phyloP scores from a whole-genome alignment of 1,140 invertebrate species.

The Drosophila parabipectinata region DNA sequence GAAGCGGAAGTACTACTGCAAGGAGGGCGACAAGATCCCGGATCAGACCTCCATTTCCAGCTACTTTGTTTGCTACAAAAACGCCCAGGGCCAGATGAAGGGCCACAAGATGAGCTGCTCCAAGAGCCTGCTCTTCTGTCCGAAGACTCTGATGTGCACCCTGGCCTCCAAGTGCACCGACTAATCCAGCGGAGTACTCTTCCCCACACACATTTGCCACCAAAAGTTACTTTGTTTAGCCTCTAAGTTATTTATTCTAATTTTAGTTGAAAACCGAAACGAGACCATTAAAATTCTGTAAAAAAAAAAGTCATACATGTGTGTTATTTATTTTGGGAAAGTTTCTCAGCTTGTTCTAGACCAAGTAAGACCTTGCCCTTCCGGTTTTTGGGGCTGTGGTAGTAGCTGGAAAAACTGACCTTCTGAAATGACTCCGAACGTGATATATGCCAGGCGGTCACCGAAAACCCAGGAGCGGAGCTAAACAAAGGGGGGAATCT shows the following conservation, averaged over 20 bases:
- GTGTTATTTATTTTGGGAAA: slow-evolving; percentile 39
- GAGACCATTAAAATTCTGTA: slow-evolving; percentile 40
- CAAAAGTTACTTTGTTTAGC: slow-evolving; percentile 39
- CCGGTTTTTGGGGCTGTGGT: slow-evolving; percentile 27
- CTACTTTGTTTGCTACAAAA: slow-evolving; percentile 83
- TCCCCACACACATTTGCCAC: slow-evolving; percentile 57
- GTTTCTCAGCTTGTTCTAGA: slow-evolving; percentile 49
- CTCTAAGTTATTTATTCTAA: slow-evolving; percentile 75
- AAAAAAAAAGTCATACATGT: slow-evolving; percentile 22
- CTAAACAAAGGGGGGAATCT: too few relatives aligned
- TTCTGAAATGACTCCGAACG: slow-evolving; percentile 35
- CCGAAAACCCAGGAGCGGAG: slow-evolving; percentile 29
- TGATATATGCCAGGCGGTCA: slow-evolving; percentile 58
- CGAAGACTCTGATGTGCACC: slow-evolving; percentile 73
- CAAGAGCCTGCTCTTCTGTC: slow-evolving; percentile 76
- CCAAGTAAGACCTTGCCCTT: slow-evolving; percentile 51
- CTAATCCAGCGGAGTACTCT: slow-evolving; percentile 41
- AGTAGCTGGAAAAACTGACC: slow-evolving; percentile 39
- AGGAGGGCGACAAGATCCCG: slow-evolving; percentile 80
- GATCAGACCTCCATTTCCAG: slow-evolving; percentile 78
- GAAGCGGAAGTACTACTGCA: slow-evolving; percentile 80
- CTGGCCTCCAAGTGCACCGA: slow-evolving; percentile 69
- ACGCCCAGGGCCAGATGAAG: slow-evolving; percentile 72
- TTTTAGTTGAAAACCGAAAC: slow-evolving; percentile 43
- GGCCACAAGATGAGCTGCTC: slow-evolving; percentile 83